Percentiles rank a stretch among this genome's conserved stretches.
phyloP scores from a whole-genome alignment of 2,888 invertebrate species.

The Pyrochroa serraticornis region DNA sequence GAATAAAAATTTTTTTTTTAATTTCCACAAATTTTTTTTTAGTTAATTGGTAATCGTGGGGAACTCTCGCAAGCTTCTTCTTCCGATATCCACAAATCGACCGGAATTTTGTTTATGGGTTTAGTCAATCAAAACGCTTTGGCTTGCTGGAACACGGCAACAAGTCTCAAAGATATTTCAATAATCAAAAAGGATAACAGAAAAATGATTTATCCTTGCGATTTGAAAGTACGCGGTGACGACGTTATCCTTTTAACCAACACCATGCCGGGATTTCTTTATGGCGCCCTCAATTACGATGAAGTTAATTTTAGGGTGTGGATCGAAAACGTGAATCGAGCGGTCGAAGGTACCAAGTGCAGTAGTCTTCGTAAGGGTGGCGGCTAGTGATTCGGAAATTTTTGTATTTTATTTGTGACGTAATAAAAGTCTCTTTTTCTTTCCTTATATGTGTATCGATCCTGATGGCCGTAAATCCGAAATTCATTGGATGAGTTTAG shows the following conservation, averaged over 20 bases:
- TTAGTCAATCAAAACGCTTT: slow-evolving; percentile 74
- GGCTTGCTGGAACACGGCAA: slow-evolving; percentile 75
- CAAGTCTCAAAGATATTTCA: slow-evolving; percentile 59
- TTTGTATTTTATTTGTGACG: background rate
- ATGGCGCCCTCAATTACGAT: slow-evolving; percentile 65
- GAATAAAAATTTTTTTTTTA: slow-evolving; percentile 26
- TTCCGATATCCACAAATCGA: slow-evolving; percentile 67
- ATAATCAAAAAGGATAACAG: slow-evolving; percentile 65
- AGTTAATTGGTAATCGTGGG: slow-evolving; percentile 71
- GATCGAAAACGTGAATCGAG: slow-evolving; percentile 56
- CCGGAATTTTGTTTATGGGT: slow-evolving; percentile 71
- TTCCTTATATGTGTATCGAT: slow-evolving; percentile 6
- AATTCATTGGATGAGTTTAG: slow-evolving; percentile 45
- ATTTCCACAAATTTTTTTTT: slow-evolving; percentile 30
- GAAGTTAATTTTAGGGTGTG: slow-evolving; percentile 70
- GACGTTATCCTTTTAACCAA: slow-evolving; percentile 74
- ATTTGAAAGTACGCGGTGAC: slow-evolving; percentile 66
- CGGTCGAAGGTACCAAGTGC: slow-evolving; percentile 58
- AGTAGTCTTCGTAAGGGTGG: slow-evolving; percentile 17
- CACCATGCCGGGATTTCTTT: slow-evolving; percentile 70
- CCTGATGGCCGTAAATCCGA: slow-evolving; percentile 38
- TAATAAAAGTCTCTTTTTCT: background rate
- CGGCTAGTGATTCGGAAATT: background rate
- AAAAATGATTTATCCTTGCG: slow-evolving; percentile 75
- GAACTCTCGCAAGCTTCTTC: slow-evolving; percentile 70